Evolutionary conservation across 1,140 invertebrate genomes (phyloP).

Genomic region (Anthonomus grandis): DNA sequence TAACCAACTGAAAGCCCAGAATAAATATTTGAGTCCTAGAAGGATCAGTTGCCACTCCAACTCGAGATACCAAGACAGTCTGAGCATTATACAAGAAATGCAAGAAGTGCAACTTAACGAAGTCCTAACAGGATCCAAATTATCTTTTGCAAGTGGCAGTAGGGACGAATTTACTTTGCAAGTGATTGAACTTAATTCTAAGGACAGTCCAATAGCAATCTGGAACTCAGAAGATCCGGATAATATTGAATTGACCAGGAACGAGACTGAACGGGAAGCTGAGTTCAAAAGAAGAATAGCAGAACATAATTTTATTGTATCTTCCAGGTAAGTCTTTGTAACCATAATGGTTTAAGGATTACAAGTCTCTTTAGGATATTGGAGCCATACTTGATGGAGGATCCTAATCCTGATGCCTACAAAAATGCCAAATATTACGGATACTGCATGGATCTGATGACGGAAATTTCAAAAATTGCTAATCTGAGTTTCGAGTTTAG

Average conservation of each 20-base stretch:
- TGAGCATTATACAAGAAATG: conserved; percentile 3
- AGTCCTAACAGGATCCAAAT: conserved; percentile 22
- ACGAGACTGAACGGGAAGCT: conserved; percentile 28
- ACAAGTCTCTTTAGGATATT: too few species aligned
- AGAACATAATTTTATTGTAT: conserved; percentile 35
- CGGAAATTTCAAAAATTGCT: conserved; percentile 66
- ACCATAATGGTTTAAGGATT: too few species aligned
- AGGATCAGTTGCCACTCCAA: background rate
- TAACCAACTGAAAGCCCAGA: conserved; percentile 10
- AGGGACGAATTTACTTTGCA: conserved; percentile 35
- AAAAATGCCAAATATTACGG: conserved; percentile 71
- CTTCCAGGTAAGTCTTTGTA: conserved; percentile 41
- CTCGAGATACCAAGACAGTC: background rate
- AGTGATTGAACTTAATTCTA: conserved; percentile 28
- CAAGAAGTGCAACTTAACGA: conserved; percentile 18
- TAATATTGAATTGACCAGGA: conserved; percentile 27
- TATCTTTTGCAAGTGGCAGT: conserved; percentile 29
- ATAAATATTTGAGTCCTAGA: background rate
- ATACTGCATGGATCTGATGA: conserved; percentile 77
- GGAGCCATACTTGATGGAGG: too few species aligned
- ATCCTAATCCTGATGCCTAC: conserved; percentile 70
- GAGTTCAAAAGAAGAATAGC: conserved; percentile 30
- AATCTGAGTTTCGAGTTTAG: conserved; percentile 76
- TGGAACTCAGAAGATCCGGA: conserved; percentile 31
- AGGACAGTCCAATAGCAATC: conserved; percentile 25